A percentile compares a stretch with the other conserved stretches of the same genome.
Evolutionary conservation across 2,797 vertebrate species (phyloP).

Genomic region (Sebastes itinus): DNA sequence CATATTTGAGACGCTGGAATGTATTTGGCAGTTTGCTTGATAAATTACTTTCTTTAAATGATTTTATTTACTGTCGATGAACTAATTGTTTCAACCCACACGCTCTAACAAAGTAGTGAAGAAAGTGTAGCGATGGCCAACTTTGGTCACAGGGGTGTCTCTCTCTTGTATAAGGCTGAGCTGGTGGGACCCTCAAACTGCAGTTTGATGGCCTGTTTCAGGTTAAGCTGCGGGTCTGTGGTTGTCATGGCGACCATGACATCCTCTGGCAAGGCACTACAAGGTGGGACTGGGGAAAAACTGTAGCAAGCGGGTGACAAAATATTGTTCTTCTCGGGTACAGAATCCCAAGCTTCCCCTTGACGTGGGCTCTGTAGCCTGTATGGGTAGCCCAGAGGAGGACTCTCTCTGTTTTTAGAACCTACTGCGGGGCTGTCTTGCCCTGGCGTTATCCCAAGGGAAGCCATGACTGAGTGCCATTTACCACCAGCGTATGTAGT

Average conservation of each 20-base stretch:
- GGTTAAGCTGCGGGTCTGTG: slow-evolving; percentile 84
- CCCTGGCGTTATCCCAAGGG: slow-evolving; percentile 82
- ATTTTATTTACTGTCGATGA: background rate
- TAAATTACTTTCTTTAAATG: background rate
- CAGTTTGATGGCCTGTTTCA: slow-evolving; percentile 88
- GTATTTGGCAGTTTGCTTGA: slow-evolving; percentile 6
- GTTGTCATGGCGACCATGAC: slow-evolving; percentile 73
- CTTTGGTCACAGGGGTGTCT: slow-evolving; percentile 82
- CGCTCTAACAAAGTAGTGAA: background rate
- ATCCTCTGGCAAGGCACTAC: slow-evolving; percentile 78
- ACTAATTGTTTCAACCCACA: background rate
- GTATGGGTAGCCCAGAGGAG: slow-evolving; percentile 77
- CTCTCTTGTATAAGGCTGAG: slow-evolving; percentile 83
- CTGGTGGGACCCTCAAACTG: slow-evolving; percentile 88
- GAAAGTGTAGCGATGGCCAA: background rate
- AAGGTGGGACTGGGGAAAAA: slow-evolving; percentile 52
- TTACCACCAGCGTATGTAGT: slow-evolving; percentile 60
- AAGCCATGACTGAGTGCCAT: slow-evolving; percentile 82
- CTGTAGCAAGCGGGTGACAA: slow-evolving; percentile 68
- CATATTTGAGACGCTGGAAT: background rate
- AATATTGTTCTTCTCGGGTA: slow-evolving; percentile 65
- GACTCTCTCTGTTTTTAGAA: slow-evolving; percentile 67
- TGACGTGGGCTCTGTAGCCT: slow-evolving; percentile 69
- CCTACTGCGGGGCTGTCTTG: slow-evolving; percentile 66
- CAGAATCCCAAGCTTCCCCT: slow-evolving; percentile 68